Percentiles rank a stretch among this genome's conserved stretches.
Conservation (phyloP, 2,888 invertebrate species). For the Caradrina clavipalpis region DNA sequence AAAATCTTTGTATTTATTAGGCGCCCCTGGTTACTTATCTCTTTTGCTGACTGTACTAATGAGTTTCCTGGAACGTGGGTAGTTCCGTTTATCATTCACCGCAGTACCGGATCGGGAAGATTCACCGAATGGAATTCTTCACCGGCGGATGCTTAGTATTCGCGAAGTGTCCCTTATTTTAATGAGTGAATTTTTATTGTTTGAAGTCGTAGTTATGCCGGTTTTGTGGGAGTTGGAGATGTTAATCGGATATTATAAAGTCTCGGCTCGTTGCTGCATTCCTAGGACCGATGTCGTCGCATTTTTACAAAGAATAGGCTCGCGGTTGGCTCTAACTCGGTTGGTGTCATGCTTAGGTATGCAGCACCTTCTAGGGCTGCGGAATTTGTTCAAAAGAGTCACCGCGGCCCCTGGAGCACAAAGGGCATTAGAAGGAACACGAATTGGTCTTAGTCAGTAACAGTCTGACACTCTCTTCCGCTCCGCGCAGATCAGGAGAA, state of each 20-base stretch:
- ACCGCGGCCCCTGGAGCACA: too few species aligned
- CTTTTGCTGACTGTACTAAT: too few species aligned
- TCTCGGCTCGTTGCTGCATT: constrained; percentile 32
- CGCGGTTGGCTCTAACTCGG: neutral
- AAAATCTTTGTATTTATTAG: too few species aligned
- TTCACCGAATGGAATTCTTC: constrained; percentile 50
- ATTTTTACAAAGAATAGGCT: constrained; percentile 1
- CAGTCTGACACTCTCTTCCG: too few species aligned
- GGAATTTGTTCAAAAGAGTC: too few species aligned
- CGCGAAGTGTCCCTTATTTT: constrained; percentile 34
- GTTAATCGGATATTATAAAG: constrained; percentile 30
- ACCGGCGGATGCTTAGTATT: constrained; percentile 51
- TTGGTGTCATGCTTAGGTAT: too few species aligned
- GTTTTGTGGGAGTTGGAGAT: constrained; percentile 12
- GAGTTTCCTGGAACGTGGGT: constrained; percentile 62
- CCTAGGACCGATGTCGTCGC: neutral
- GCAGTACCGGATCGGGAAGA: constrained; percentile 30
- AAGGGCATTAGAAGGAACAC: too few species aligned
- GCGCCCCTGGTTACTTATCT: too few species aligned
- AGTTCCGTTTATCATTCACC: constrained; percentile 64
- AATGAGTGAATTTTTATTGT: constrained; percentile 51
- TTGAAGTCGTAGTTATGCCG: constrained; percentile 36
- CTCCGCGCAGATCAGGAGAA: too few species aligned
- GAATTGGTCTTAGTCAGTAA: too few species aligned
- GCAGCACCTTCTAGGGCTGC: too few species aligned